Evolutionary conservation across 64 coral and sea anemone genomes (phyloP).

Genomic region (Catalaphyllia jardinei): DNA sequence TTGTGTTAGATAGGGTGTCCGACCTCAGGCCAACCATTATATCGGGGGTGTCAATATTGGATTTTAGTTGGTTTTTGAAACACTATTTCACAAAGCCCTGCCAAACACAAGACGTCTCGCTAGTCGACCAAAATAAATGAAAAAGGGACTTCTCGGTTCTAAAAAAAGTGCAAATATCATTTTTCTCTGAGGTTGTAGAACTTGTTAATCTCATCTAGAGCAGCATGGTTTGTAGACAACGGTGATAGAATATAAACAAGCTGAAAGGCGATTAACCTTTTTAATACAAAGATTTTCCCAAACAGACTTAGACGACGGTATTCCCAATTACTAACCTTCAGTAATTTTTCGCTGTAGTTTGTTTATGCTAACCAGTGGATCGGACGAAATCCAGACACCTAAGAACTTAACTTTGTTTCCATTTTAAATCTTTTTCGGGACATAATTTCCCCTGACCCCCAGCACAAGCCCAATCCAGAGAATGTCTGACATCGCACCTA

Average conservation of each 20-base stretch:
- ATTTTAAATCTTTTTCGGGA: background rate
- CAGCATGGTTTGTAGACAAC: background rate
- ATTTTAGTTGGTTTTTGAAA: too few species aligned
- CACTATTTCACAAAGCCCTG: too few species aligned
- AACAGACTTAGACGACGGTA: background rate
- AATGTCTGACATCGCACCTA: too few species aligned
- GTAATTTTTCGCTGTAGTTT: background rate
- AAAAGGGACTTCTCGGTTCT: too few species aligned
- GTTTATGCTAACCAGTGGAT: background rate
- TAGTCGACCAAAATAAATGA: background rate
- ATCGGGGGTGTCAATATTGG: too few species aligned
- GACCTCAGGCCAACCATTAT: too few species aligned
- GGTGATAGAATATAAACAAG: conserved; percentile 15
- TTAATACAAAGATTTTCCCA: conserved; percentile 22
- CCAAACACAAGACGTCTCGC: conserved; percentile 7
- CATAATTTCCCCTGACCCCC: too few species aligned
- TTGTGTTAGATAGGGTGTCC: too few species aligned
- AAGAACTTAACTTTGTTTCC: conserved; percentile 16
- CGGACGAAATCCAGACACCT: conserved; percentile 5
- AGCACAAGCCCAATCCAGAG: too few species aligned
- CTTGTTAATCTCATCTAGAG: background rate
- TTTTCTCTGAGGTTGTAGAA: conserved; percentile 37
- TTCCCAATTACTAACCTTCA: conserved; percentile 14
- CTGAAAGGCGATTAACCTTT: conserved; percentile 16
- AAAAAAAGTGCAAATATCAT: too few species aligned